Evolutionary conservation across 2,113 vertebrate genomes (phyloP), one percentile per base, ranked within the genome.

Genomic region (Apteryx owenii): DNA sequence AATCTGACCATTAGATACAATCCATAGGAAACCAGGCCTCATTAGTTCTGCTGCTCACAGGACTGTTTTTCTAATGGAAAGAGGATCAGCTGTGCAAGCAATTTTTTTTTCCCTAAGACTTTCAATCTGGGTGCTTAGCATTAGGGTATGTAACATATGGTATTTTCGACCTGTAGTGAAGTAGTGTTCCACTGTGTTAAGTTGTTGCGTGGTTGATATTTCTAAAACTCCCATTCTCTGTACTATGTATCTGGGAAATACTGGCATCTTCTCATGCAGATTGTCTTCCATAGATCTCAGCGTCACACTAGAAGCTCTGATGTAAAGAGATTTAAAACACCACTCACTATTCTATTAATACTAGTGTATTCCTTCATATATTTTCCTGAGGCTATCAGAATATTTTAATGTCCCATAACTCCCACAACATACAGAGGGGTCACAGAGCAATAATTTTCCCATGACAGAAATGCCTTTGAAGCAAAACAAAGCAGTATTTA

Each of bases 401-500:
- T 93, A 81, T 72, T 97, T 93, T 84, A 48, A 93, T 62, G 25
- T 90, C 51, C 26, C 25, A 21, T 87, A 72, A 85, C 33, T 95
- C 46, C 60, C 87, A 53, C 51, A 89, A 44, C 31, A 66, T 78
- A 50, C n/a, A 65, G 22, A 79, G 88, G 48, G 73, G 83, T 86
- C 73, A 89, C 25, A 95, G 66, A 87, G 66, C 5, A 10, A 56
- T 91, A 69, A 56, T 84, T 87, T 96, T 90, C 73, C 83, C 33
- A 31, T 58, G 78, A 19, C 48, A 87, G 48, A 92, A 85, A 80
- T 72, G 48, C 36, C 42, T 95, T 95, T 93, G 83, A 90, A 97
- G 73, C 42, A 92, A 94, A 93, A 76, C 38, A 89, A 92, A 89
- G 60, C 28, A 79, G 48, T 65, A 90, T 91, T 95, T 92, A 96